Percentiles rank a stretch among this genome's conserved stretches.
Evolutionary conservation across 2,113 vertebrate species (phyloP).

Genomic region (Athene noctua): DNA sequence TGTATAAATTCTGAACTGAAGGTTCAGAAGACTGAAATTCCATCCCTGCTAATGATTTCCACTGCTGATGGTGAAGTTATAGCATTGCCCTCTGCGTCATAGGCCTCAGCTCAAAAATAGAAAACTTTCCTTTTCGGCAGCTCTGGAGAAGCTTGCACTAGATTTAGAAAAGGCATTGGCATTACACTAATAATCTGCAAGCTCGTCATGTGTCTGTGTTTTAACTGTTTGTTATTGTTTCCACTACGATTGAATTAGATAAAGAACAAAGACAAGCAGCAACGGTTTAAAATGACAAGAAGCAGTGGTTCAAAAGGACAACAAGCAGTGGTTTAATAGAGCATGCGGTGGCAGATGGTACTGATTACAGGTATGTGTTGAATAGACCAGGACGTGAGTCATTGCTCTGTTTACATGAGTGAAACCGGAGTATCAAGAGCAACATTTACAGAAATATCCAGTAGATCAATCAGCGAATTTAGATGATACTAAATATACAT

Average conservation of each 20-base stretch:
- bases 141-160: background rate
- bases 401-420: background rate
- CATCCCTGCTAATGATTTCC: background rate
- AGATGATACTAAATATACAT: background rate
- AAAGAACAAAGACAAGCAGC: background rate
- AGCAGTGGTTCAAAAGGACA: background rate
- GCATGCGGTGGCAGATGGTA: background rate
- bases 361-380: background rate
- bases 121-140: background rate
- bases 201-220: fast-evolving
- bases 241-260: background rate
- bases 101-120: background rate
- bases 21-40: background rate
- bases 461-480: background rate
- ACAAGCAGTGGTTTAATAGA: background rate
- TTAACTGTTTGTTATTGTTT: background rate
- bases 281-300: background rate
- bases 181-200: background rate
- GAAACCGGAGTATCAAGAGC: background rate
- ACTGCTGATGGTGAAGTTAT: background rate
- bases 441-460: background rate
- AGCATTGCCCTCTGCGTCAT: background rate
- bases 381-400: background rate
- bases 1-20: background rate
- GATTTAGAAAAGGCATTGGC: background rate